These are phyloP conservation scores for Lasioglossum figueresi DNA, from an alignment of 2,888 invertebrate species.

Conservation along the genomic window DNA sequence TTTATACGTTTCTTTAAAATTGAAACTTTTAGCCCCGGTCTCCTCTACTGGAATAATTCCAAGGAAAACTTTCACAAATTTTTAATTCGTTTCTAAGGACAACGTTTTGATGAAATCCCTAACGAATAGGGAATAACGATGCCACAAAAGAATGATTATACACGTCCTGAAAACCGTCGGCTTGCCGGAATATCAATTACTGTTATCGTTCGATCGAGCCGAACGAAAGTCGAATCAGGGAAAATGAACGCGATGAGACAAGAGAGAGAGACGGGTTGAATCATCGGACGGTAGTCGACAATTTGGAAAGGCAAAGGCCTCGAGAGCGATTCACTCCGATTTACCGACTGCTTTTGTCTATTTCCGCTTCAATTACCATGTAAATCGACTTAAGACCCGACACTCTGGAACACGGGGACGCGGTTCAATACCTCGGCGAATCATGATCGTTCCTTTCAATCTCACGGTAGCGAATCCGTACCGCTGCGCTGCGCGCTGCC, in stretches of 20 bases:
- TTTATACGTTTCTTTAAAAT: no score
- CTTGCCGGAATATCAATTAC: background rate
- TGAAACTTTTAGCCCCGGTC: no score
- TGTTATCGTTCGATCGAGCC: background rate
- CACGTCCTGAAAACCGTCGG: background rate
- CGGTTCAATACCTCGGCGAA: constrained; percentile 39
- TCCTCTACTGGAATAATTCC: background rate
- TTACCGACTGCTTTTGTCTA: constrained; percentile 54
- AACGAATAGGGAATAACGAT: background rate
- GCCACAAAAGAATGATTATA: background rate
- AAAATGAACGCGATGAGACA: constrained; percentile 20
- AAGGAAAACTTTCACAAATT: background rate
- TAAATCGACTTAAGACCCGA: constrained; percentile 62
- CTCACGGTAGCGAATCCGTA: constrained; percentile 28
- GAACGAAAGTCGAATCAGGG: constrained; percentile 8
- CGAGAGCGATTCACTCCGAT: constrained; percentile 53
- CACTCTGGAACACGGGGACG: constrained; percentile 37
- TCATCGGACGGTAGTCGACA: constrained; percentile 41
- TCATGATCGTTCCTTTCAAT: constrained; percentile 37
- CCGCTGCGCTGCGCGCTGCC: constrained; percentile 15
- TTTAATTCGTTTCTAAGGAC: background rate
- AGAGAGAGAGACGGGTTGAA: constrained; percentile 14
- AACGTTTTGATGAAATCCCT: background rate
- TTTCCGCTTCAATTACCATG: constrained; percentile 64
- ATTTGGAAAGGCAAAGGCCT: constrained; percentile 37